phyloP scores from a whole-genome alignment of 2,113 vertebrate genomes.

The Plecotus auritus region DNA sequence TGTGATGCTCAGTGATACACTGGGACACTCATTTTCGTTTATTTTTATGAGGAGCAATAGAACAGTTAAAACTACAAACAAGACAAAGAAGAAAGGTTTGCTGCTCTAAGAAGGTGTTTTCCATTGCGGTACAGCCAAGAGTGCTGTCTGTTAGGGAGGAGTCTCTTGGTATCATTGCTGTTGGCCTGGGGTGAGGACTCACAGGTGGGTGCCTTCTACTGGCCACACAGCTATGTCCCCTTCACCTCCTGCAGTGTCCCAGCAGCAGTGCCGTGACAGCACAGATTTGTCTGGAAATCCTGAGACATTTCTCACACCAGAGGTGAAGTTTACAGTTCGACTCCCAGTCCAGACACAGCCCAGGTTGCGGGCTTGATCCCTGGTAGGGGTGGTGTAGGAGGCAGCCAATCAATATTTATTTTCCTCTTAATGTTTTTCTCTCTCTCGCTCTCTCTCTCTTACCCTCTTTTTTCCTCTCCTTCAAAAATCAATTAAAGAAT shows the following conservation, averaged over 20 bases:
- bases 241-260: neutral
- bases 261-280: neutral
- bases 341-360: neutral
- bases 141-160: neutral
- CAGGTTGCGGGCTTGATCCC: neutral
- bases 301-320: neutral
- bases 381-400: neutral
- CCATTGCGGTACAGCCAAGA: fast-evolving
- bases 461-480: neutral
- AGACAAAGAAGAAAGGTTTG: neutral
- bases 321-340: neutral
- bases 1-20: neutral
- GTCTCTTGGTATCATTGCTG: neutral
- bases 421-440: neutral
- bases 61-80: neutral
- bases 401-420: neutral
- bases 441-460: neutral
- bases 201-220: neutral
- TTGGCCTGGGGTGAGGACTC: neutral
- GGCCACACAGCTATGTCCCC: neutral
- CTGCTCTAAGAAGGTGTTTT: neutral
- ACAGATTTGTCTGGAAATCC: neutral
- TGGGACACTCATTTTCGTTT: neutral
- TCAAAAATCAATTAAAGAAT: neutral
- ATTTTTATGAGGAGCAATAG: neutral